A percentile compares a stretch with the other conserved stretches of the same genome.
Evolutionary conservation across 2,888 invertebrate species (phyloP).

Genomic region (Agrilus mali): DNA sequence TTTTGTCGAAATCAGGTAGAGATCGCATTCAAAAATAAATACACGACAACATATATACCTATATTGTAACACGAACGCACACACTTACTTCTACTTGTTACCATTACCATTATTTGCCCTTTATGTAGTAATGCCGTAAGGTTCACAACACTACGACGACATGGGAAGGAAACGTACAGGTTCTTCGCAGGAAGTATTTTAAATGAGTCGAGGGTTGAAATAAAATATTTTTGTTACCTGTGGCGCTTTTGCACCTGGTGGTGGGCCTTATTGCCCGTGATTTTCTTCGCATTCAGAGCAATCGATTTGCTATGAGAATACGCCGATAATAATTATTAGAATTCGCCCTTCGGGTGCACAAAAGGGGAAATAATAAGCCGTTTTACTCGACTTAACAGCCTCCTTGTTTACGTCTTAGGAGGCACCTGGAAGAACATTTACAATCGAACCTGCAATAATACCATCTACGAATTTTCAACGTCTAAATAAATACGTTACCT

Average conservation of each 20-base stretch:
- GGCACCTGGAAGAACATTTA: too few relatives aligned
- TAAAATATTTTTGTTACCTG: constrained; percentile 5
- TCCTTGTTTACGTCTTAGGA: too few relatives aligned
- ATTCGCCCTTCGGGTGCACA: too few relatives aligned
- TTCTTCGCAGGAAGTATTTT: constrained; percentile 17
- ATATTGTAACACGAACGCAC: constrained; percentile 12
- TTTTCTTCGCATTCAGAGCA: too few relatives aligned
- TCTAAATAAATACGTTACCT: too few relatives aligned
- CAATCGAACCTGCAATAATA: too few relatives aligned
- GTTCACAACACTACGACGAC: constrained; percentile 4
- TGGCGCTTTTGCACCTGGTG: constrained; percentile 5
- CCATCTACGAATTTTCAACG: too few relatives aligned
- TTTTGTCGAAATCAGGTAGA: constrained; percentile 13
- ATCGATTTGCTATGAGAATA: constrained; percentile 3
- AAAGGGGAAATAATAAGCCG: too few relatives aligned
- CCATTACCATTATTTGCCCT: not conserved
- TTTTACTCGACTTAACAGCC: too few relatives aligned
- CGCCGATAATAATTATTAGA: too few relatives aligned
- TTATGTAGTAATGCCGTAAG: constrained; percentile 11
- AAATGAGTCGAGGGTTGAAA: constrained; percentile 8
- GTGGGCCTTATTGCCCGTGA: constrained; percentile 1
- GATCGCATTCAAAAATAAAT: constrained; percentile 14
- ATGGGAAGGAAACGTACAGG: constrained; percentile 18
- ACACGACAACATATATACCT: constrained; percentile 5
- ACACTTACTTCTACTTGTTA: constrained; percentile 8